These are phyloP conservation scores for Corvus moneduloides DNA, from an alignment of 2,113 vertebrate species.

Conservation along the genomic window DNA sequence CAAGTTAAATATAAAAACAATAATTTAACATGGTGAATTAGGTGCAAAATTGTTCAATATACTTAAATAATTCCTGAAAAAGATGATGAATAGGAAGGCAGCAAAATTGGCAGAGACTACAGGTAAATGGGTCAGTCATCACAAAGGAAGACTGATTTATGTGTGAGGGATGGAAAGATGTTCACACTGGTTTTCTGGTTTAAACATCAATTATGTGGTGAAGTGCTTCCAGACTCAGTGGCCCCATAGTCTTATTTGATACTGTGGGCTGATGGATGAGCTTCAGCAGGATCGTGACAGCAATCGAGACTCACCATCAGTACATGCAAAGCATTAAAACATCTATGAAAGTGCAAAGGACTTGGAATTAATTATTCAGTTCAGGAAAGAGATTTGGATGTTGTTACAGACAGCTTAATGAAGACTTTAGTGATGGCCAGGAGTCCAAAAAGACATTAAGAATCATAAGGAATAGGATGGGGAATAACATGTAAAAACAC, in stretches of 20 bases:
- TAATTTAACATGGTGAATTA: neutral
- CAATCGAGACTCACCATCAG: neutral
- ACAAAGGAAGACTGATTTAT: neutral
- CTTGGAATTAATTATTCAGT: constrained; percentile 27
- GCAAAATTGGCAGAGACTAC: neutral
- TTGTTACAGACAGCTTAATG: constrained; percentile 17
- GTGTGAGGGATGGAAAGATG: neutral
- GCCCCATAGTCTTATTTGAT: neutral
- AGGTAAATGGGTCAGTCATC: neutral
- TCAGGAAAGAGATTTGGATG: neutral
- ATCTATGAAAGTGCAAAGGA: neutral
- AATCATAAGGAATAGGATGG: neutral
- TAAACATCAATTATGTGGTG: neutral
- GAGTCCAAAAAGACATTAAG: neutral
- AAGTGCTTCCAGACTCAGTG: neutral
- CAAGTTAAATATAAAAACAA: neutral
- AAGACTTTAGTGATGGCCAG: neutral
- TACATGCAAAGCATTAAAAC: neutral
- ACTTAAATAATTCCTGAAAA: neutral
- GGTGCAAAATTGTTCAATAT: neutral
- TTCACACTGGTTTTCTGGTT: neutral
- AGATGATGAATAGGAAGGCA: neutral
- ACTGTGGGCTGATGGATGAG: neutral
- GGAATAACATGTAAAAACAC: neutral
- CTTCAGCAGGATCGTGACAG: neutral